Evolutionary conservation across 2,888 invertebrate species (phyloP), one percentile per base, ranked within the genome.

Genomic region (Liposcelis brunnea): DNA sequence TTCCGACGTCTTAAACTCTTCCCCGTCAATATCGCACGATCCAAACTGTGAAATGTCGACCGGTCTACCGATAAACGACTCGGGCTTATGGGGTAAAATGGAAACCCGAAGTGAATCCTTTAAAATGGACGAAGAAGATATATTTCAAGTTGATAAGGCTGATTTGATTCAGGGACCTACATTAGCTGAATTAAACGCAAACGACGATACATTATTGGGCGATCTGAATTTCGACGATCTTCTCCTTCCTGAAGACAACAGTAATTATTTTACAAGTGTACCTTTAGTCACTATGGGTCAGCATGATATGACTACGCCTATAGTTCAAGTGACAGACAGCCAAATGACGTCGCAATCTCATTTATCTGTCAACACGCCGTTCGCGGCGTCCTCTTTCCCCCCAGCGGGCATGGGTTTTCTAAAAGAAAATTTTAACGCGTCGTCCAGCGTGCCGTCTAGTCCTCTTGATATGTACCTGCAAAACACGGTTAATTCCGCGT

Each of bases 151-250:
- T 45, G 87, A 89, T 61, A 84, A 86, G 64, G 76, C 82, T 33
- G 87, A 87, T 64, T 68, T 84, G 50, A 81, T 87, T 54, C 77
- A 84, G 61, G 76, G 82, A 2, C 81, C 86, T 1, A 86, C 86
- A 50, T 68, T 90, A 46, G 84, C 85, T 0, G 87, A 89, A 59
- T 63, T 90, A 44, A 85, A 85, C 64, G 80, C 82, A 14, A 85
- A 85, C 55, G 85, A 85, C 51, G 86, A 87, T 52, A 54, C 54
- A 21, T 69, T 87, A 36, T 61, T 84, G 46, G 84, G 82, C 58
- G 86, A 86, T 62, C 71, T 89, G 51, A 87, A 82, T 62, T 84
- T 89, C 61, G 87, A 87, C 59, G 87, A 87, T 61, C 65, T 89
- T 40, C 63, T 82, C 14, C 61, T 83, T 52, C 81, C 83, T 1